Evolutionary conservation across 1,140 invertebrate genomes (phyloP).

Genomic region (Andricus grossulariae): DNA sequence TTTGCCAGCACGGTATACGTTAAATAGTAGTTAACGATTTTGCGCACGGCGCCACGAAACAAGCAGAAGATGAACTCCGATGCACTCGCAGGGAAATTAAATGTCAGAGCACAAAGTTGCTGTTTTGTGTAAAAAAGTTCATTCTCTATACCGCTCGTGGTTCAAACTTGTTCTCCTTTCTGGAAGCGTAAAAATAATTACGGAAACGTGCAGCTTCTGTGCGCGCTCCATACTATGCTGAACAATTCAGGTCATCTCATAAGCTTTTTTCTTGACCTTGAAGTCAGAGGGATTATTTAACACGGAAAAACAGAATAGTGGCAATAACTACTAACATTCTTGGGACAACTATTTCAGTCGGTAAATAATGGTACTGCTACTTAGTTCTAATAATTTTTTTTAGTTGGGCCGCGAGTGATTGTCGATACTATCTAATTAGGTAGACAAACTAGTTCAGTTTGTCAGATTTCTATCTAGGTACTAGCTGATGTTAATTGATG

Average conservation of each 20-base stretch:
- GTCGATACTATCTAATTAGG: too few relatives aligned
- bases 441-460: too few relatives aligned
- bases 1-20: constrained; percentile 10
- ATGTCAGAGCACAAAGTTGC: constrained; percentile 22
- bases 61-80: constrained; percentile 15
- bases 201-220: background rate
- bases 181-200: constrained; percentile 24
- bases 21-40: constrained; percentile 22
- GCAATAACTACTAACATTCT: too few relatives aligned
- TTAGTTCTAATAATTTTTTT: too few relatives aligned
- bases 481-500: too few relatives aligned
- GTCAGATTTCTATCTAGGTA: too few relatives aligned
- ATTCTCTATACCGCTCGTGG: constrained; percentile 13
- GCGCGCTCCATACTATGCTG: background rate
- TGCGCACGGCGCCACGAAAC: background rate
- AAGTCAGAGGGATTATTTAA: too few relatives aligned
- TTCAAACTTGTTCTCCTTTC: constrained; percentile 26
- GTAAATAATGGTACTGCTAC: too few relatives aligned
- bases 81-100: constrained; percentile 25
- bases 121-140: constrained; percentile 10
- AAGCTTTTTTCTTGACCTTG: too few relatives aligned
- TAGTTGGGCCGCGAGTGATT: too few relatives aligned
- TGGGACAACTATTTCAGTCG: too few relatives aligned
- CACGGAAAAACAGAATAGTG: too few relatives aligned
- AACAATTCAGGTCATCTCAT: constrained; percentile 9